A percentile compares a stretch with the other conserved stretches of the same genome.
Conservation (phyloP, 2,113 vertebrate genomes). For the Thamnaconus septentrionalis region DNA sequence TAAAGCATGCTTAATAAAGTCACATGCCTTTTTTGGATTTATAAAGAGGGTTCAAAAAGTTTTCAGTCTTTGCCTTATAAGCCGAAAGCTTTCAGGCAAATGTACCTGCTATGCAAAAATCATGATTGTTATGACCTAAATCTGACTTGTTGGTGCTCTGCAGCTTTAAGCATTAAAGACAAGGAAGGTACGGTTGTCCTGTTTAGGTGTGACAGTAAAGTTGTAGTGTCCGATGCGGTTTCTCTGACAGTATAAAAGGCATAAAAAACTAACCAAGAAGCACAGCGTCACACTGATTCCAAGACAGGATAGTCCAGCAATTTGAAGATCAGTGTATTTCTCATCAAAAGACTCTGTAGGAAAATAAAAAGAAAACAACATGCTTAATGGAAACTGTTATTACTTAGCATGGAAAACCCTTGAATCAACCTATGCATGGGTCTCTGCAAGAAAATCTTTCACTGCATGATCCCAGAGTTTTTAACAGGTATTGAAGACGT, state of each 20-base stretch:
- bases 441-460: not conserved
- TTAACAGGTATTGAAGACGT: no score
- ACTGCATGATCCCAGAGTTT: not conserved
- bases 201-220: constrained; percentile 65
- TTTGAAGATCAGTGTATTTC: constrained; percentile 1
- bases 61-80: no score
- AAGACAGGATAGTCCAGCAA: constrained; percentile 62
- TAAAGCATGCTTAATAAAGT: no score
- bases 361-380: not conserved
- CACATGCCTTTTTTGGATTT: no score
- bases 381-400: not conserved
- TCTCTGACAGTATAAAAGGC: constrained; percentile 69
- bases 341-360: constrained; percentile 25
- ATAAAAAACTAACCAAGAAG: constrained; percentile 45
- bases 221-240: constrained; percentile 76
- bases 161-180: constrained; percentile 59
- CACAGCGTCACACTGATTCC: constrained; percentile 60
- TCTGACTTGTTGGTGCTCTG: not conserved
- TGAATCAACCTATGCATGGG: no score
- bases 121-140: not conserved
- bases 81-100: not conserved
- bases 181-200: constrained; percentile 73
- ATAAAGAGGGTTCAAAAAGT: no score
- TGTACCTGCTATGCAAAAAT: not conserved
- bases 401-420: not conserved